Conservation (phyloP, 2,888 invertebrate genomes). For the Elegia similella region DNA sequence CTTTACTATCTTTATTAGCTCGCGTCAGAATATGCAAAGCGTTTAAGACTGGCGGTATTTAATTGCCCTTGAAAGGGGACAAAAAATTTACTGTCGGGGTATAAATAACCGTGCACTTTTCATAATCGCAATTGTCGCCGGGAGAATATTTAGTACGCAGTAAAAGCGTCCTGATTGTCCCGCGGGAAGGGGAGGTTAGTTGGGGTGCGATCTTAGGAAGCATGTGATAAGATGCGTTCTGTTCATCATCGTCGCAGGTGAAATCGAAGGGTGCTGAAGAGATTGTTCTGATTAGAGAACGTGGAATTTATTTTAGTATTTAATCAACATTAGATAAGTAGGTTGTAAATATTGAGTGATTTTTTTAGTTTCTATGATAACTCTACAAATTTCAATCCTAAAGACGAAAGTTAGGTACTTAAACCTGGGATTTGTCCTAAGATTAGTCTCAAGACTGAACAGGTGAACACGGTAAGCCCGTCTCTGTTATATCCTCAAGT, state of each 20-base stretch:
- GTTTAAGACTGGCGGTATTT: constrained; percentile 78
- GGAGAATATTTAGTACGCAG: constrained; percentile 81
- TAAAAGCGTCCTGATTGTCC: constrained; percentile 67
- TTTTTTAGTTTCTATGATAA: no score
- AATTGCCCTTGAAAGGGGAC: constrained; percentile 82
- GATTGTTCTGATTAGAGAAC: neutral
- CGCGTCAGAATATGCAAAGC: constrained; percentile 71
- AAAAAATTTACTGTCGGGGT: constrained; percentile 75
- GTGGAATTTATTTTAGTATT: neutral
- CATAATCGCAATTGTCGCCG: constrained; percentile 82
- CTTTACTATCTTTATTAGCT: constrained; percentile 73
- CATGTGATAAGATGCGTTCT: constrained; percentile 38
- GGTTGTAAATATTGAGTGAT: no score
- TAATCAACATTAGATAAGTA: no score
- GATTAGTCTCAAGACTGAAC: no score
- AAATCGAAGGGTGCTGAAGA: constrained; percentile 9
- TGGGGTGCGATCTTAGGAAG: constrained; percentile 39
- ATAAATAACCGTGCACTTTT: constrained; percentile 82
- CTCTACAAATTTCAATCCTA: no score
- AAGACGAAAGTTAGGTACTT: no score
- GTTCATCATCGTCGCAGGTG: constrained; percentile 35
- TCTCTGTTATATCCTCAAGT: no score
- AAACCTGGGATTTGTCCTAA: no score
- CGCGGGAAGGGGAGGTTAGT: constrained; percentile 49
- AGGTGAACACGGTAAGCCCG: no score